Conservation (phyloP, 2,797 vertebrate species). For the Coregonus sp. region DNA sequence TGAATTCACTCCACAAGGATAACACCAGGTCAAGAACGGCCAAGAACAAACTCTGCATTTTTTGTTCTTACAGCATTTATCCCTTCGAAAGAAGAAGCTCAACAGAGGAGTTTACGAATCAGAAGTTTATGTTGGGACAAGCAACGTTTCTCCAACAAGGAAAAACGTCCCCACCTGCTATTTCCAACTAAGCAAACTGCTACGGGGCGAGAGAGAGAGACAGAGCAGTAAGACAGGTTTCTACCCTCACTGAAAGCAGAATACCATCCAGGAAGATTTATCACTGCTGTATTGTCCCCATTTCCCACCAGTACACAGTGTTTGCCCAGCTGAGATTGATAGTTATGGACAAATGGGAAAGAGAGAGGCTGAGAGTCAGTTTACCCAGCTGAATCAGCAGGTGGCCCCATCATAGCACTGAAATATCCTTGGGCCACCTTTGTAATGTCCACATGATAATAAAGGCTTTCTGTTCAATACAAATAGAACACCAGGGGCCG, state of each 20-base stretch:
- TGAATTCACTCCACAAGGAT: background rate
- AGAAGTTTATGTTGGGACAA: background rate
- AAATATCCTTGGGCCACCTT: background rate
- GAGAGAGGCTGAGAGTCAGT: slow-evolving; percentile 8
- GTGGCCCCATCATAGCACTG: slow-evolving; percentile 30
- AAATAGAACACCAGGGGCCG: background rate
- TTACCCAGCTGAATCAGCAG: slow-evolving; percentile 47
- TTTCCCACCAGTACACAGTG: slow-evolving; percentile 9
- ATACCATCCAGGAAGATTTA: background rate
- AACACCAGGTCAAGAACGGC: background rate
- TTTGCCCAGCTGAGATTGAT: slow-evolving; percentile 16
- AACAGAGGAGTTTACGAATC: background rate
- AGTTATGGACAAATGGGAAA: background rate
- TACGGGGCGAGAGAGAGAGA: background rate
- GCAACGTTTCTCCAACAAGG: background rate
- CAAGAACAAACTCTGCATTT: background rate
- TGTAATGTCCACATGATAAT: background rate
- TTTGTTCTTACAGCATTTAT: background rate
- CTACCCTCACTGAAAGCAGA: background rate
- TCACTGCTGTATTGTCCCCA: background rate
- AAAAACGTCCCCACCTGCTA: background rate
- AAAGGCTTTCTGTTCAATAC: background rate
- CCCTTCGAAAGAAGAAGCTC: background rate
- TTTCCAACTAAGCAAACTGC: background rate
- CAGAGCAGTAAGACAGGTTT: background rate